phyloP scores from a whole-genome alignment of 2,888 invertebrate genomes.

The Pelosia muscerda region DNA sequence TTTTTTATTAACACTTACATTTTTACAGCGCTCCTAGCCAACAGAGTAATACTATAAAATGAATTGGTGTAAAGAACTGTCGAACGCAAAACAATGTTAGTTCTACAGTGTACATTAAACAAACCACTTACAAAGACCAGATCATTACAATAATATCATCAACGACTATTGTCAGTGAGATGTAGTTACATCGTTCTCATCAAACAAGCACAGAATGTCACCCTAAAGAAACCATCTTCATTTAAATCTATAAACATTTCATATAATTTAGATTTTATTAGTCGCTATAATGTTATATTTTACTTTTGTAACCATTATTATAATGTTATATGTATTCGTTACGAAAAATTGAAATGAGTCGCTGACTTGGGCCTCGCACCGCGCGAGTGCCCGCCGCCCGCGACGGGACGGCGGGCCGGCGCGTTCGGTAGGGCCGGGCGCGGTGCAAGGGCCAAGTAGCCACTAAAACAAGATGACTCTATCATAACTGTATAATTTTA shows the following conservation, averaged over 20 bases:
- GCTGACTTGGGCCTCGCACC: constrained; percentile 62
- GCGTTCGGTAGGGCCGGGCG: constrained; percentile 31
- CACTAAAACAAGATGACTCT: constrained; percentile 79
- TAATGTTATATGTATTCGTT: constrained; percentile 87
- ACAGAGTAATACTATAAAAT: constrained; percentile 87
- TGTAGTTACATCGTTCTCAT: constrained; percentile 73
- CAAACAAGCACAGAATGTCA: constrained; percentile 83
- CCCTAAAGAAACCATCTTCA: constrained; percentile 83
- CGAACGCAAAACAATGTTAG: constrained; percentile 85
- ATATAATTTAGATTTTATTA: constrained; percentile 87
- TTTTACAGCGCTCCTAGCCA: constrained; percentile 87
- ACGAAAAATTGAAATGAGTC: constrained; percentile 81
- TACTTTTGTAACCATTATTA: constrained; percentile 87
- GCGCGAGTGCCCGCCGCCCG: constrained; percentile 11
- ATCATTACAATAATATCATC: constrained; percentile 76
- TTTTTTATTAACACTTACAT: constrained; percentile 88
- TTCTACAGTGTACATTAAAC: constrained; percentile 84
- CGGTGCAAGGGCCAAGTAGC: constrained; percentile 64
- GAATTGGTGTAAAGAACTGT: constrained; percentile 85
- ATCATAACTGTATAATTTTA: constrained; percentile 87
- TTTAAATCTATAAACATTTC: constrained; percentile 87
- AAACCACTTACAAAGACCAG: constrained; percentile 80
- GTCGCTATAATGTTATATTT: constrained; percentile 87
- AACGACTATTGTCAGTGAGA: constrained; percentile 81
- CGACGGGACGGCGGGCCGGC: constrained; percentile 26